Conservation (phyloP, 2,888 invertebrate genomes). For the Cistogaster globosa region DNA sequence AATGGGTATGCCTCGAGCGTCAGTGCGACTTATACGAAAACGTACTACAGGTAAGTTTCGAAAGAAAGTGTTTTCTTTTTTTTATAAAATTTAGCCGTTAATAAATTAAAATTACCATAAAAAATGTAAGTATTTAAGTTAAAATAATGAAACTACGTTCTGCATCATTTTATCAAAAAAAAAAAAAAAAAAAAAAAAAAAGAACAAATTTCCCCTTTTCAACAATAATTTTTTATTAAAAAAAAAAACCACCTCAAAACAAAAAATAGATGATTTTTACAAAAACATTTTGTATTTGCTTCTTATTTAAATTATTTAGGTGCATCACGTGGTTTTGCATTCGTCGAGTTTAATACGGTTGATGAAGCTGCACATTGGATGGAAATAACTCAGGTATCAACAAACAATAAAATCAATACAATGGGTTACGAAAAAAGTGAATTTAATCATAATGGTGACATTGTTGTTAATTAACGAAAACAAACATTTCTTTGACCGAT, state of each 20-base stretch:
- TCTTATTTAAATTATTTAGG: conserved; percentile 89
- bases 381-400: conserved; percentile 90
- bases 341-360: conserved; percentile 96
- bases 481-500: background rate
- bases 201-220: conserved; percentile 38
- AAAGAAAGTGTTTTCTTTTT: conserved; percentile 19
- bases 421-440: conserved; percentile 65
- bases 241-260: conserved; percentile 74
- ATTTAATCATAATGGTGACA: conserved; percentile 62
- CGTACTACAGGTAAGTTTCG: conserved; percentile 90
- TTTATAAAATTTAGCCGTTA: conserved; percentile 18
- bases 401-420: conserved; percentile 66
- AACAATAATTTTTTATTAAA: conserved; percentile 55
- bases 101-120: conserved; percentile 38
- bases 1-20: conserved; percentile 89
- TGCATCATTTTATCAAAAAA: conserved; percentile 64
- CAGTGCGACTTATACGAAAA: conserved; percentile 91
- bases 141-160: conserved; percentile 67
- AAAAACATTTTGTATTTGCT: conserved; percentile 85
- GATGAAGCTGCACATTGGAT: conserved; percentile 95
- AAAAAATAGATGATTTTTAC: conserved; percentile 81
- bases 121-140: conserved; percentile 70
- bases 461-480: conserved; percentile 45
- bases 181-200: no score
- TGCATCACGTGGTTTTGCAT: conserved; percentile 94